Base-by-base conservation (phyloP, 2,888 invertebrate species). In the Spilarctia lutea region DNA sequence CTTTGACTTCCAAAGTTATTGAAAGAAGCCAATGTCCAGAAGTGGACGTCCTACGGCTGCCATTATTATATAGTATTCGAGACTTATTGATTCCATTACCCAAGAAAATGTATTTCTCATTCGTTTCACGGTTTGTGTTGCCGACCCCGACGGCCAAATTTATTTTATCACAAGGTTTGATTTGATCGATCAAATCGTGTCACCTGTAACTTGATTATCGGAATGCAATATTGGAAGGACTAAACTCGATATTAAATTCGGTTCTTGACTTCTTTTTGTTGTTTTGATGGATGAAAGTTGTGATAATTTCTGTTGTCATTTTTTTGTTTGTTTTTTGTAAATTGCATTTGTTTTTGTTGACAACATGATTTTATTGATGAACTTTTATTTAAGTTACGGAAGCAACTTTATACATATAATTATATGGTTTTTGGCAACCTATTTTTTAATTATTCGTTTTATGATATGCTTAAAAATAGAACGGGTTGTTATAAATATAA, bases 141-240 rank as follows among this genome's bases (percentile, higher is more conserved):
- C 63, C 42, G 48, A 45, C 27, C 48, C 73, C 35, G 63, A 65
- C 56, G 68, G 52, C n/a, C 18, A 35, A 71, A 71, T 76, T 70
- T 74, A 72, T 76, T 74, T 73, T 52, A 45, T 69, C 75, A 30
- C 39, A 35, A 20, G 73, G 65, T 68, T 73, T 63, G 69, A 71
- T 81, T 78, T 72, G 72, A 71, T 79, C 75, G 75, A 81, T 81
- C 72, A 74, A 77, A 75, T 75, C 56, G 33, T 71, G 75, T 70
- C 75, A 81, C 74, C 78, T 78, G 68, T 71, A 69, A 72, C 48
- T 33, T 72, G 73, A 74, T 72, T 76, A 42, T 74, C 35, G 68
- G 48, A 78, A 78, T 74, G 66, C 48, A 48, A 63, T 70, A 67
- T 77, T 72, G 67, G 67, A 24, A 42, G 73, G 30, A 42, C 72